Evolutionary conservation across 1,140 invertebrate species (phyloP).

Genomic region (Aradophagus sp.): DNA sequence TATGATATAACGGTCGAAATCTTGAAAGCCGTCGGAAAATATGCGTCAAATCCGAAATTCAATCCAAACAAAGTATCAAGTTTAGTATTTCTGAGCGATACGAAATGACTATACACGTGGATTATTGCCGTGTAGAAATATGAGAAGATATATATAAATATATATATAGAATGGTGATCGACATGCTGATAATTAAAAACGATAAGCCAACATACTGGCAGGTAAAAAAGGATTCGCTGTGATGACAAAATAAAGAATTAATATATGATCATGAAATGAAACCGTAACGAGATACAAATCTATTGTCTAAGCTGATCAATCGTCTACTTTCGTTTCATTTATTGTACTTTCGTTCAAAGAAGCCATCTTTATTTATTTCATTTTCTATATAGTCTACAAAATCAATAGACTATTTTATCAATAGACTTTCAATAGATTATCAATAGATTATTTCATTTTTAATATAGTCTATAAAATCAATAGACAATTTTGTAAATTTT

Average conservation of each 20-base stretch:
- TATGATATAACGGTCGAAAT: conserved; percentile 84
- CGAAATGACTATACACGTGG: conserved; percentile 91
- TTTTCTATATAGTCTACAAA: no score
- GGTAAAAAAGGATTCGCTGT: conserved; percentile 39
- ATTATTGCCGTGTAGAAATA: conserved; percentile 94
- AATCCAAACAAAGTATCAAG: conserved; percentile 87
- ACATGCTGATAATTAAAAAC: conserved; percentile 51
- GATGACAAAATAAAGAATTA: conserved; percentile 49
- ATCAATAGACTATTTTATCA: no score
- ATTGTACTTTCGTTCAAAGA: no score
- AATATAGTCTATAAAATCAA: no score
- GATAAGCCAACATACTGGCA: conserved; percentile 33
- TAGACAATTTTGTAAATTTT: no score
- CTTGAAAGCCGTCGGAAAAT: conserved; percentile 85
- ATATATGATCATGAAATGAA: conserved; percentile 44
- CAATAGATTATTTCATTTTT: no score
- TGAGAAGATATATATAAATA: no score
- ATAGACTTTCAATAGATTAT: no score
- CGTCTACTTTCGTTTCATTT: conserved; percentile 4
- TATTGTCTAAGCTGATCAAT: conserved; percentile 38
- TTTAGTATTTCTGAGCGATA: conserved; percentile 83
- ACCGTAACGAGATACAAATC: conserved; percentile 36
- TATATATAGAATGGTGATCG: conserved; percentile 79
- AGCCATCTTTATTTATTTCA: no score
- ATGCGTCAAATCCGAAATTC: conserved; percentile 88